Percentiles rank a stretch among this genome's conserved stretches.
Conservation (phyloP, 2,888 invertebrate genomes). For the Syritta pipiens region DNA sequence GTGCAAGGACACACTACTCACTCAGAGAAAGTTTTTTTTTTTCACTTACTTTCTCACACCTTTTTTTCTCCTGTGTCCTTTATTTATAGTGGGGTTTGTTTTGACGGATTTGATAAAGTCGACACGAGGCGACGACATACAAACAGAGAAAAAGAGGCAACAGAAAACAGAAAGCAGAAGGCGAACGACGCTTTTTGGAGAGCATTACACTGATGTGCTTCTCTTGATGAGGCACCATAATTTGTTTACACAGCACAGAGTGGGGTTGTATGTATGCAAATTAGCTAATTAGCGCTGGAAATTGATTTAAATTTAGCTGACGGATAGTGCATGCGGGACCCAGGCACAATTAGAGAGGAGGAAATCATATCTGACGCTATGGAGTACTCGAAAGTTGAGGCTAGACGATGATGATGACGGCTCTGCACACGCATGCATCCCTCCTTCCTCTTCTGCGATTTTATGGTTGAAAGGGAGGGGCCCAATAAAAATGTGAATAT, state of each 20-base stretch:
- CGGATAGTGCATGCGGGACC: no score
- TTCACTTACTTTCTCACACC: slow-evolving; percentile 17
- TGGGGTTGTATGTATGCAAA: slow-evolving; percentile 40
- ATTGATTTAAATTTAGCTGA: slow-evolving; percentile 18
- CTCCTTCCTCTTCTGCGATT: no score
- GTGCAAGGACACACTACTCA: slow-evolving; percentile 25
- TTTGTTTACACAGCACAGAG: slow-evolving; percentile 28
- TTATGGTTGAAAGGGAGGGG: no score
- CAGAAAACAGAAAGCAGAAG: slow-evolving; percentile 28
- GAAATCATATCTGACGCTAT: no score
- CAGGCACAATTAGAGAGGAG: no score
- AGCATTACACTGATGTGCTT: neutral
- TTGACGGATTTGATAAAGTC: slow-evolving; percentile 45
- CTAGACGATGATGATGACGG: no score
- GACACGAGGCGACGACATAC: no score
- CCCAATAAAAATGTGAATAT: no score
- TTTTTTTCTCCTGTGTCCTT: slow-evolving; percentile 4
- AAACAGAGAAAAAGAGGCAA: no score
- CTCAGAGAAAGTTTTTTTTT: slow-evolving; percentile 24
- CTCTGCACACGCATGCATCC: no score
- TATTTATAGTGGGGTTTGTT: slow-evolving; percentile 5
- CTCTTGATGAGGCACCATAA: slow-evolving; percentile 23
- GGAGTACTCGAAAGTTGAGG: no score
- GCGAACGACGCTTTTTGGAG: slow-evolving; percentile 1
- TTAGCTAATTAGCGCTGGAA: slow-evolving; percentile 34